These are phyloP conservation scores for Pseudois nayaur DNA, from an alignment of 2,113 vertebrate genomes.

Conservation along the genomic window DNA sequence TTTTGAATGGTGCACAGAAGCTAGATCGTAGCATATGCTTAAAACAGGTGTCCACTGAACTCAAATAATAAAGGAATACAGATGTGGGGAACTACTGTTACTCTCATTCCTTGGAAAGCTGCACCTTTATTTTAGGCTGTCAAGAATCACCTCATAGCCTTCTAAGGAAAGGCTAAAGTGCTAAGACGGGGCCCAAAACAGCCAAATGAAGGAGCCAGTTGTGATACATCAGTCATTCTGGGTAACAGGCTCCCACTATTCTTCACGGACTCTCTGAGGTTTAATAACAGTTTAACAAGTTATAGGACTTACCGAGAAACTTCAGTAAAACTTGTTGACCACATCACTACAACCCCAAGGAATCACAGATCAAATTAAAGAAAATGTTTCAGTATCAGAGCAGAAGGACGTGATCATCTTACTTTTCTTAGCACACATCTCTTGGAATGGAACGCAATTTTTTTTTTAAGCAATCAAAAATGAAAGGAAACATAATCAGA, in stretches of 20 bases:
- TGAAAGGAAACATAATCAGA: not conserved
- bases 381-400: not conserved
- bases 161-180: not conserved
- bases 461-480: constrained; percentile 16
- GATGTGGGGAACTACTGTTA: not conserved
- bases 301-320: not conserved
- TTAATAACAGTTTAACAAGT: not conserved
- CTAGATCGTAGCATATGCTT: not conserved
- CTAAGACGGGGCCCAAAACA: not conserved
- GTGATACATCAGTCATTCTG: not conserved
- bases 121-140: not conserved
- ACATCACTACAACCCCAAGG: not conserved
- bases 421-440: not conserved
- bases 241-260: not conserved
- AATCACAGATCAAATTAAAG: not conserved
- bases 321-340: not conserved
- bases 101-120: not conserved
- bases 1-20: not conserved
- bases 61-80: not conserved
- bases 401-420: not conserved
- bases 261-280: not conserved
- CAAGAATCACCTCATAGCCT: not conserved
- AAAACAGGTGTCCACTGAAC: not conserved
- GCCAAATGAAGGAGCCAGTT: not conserved
- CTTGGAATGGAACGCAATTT: not conserved